A percentile compares a stretch with the other conserved stretches of the same genome.
phyloP scores from a whole-genome alignment of 2,113 vertebrate species.

The Raja brachyura region DNA sequence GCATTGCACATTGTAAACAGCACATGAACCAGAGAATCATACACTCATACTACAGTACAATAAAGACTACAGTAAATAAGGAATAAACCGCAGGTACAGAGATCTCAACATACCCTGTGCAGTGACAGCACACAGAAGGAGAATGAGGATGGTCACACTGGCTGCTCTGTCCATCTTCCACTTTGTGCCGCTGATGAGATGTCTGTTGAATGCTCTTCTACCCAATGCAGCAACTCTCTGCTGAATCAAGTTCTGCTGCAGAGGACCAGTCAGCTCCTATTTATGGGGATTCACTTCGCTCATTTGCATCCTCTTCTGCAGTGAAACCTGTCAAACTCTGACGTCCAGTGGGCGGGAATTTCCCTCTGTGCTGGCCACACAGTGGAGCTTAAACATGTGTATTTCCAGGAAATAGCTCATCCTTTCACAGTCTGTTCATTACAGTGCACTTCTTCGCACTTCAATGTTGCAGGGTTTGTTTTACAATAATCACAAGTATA shows the following conservation, averaged over 20 bases:
- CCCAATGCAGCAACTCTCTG: neutral
- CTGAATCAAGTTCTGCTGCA: neutral
- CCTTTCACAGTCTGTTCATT: too few species aligned
- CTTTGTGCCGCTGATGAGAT: neutral
- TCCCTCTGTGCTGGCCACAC: too few species aligned
- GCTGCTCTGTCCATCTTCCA: neutral
- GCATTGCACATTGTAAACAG: neutral
- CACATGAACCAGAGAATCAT: neutral
- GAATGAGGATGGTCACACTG: neutral
- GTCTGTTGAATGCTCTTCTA: neutral
- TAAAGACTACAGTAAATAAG: too few species aligned
- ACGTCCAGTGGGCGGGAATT: neutral
- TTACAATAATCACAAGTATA: too few species aligned
- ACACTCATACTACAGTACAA: neutral
- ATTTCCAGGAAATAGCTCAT: too few species aligned
- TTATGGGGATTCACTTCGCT: neutral
- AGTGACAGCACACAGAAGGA: neutral
- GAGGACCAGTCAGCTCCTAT: neutral
- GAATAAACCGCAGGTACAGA: neutral
- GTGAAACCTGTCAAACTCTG: neutral
- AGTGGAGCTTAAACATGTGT: too few species aligned
- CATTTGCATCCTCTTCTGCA: neutral
- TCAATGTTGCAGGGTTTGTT: too few species aligned
- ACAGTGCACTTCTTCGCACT: too few species aligned
- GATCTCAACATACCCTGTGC: slow-evolving; percentile 1